Evolutionary conservation across 2,888 invertebrate genomes (phyloP), one percentile per base, ranked within the genome.

Genomic region (Saturnia japonica): DNA sequence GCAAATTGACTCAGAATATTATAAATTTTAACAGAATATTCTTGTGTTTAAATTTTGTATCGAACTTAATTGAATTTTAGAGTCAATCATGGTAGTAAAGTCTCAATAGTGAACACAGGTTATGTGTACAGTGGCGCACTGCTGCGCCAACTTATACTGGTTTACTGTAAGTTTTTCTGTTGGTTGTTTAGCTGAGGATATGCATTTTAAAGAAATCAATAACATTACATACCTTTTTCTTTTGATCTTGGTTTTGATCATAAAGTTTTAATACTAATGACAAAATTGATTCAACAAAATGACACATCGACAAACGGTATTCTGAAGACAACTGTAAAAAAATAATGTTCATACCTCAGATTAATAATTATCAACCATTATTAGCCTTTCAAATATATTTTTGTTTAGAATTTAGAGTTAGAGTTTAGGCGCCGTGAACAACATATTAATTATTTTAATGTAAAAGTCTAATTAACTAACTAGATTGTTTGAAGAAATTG

Each of bases 241-340:
- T 92, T 70, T 84, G 81, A 71, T 92, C 93, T 74, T 88, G 80
- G 75, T 88, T 91, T 76, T 87, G 89, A 73, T 93, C 92, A 79
- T 94, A 94, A 73, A 88, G 88, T 75, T 90, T 88, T 70, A 95
- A 85, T 67, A 95, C 80, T 34, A 83, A 75, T 1, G 91, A 87
- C 51, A 94, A 78, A 51, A 91, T 83, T 70, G 76, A 88, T 84
- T 95, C 95, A 22, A 91, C 89, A 77, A 95, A 95, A 74, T 91
- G 88, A 76, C 95, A 95, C 73, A 95, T 82, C 4, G 91, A 85
- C 68, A 91, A 81, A 25, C 95, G 91, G 72, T 91, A 89, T 78
- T 95, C 95, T 14, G 88, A 83, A 45, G 92, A 94, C 25, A 95
- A 83, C 94, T 95, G 87, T 54, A 79, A 88, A 79, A 73, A 34